phyloP scores from a whole-genome alignment of 2,797 vertebrate species.

The Sebastes steindachneri region DNA sequence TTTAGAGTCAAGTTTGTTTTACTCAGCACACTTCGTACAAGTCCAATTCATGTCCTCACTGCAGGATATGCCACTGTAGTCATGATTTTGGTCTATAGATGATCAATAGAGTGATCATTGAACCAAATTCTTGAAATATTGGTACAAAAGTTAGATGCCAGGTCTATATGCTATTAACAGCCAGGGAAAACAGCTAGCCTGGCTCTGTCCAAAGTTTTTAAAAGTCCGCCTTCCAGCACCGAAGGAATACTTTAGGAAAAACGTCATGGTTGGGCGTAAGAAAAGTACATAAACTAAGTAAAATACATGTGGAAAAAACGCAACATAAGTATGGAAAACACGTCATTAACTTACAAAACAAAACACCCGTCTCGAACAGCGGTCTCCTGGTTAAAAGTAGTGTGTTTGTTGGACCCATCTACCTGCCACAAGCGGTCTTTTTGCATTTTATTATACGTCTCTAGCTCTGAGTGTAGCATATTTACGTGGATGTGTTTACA shows the following conservation, averaged over 20 bases:
- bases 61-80: background rate
- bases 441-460: fast-evolving
- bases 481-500: fast-evolving
- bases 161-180: background rate
- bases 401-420: no score
- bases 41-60: background rate
- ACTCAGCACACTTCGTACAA: background rate
- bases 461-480: no score
- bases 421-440: no score
- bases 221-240: background rate
- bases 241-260: background rate
- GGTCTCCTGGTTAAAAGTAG: no score
- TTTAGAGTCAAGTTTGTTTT: background rate
- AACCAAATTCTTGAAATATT: background rate
- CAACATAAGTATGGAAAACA: no score
- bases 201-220: background rate
- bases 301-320: no score
- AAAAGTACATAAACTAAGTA: no score
- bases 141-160: background rate
- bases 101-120: background rate
- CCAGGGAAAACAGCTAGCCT: no score
- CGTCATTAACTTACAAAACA: no score
- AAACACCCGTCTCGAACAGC: no score
- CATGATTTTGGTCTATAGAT: background rate
- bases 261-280: no score